phyloP scores from a whole-genome alignment of 2,113 vertebrate species.

The Malurus melanocephalus region DNA sequence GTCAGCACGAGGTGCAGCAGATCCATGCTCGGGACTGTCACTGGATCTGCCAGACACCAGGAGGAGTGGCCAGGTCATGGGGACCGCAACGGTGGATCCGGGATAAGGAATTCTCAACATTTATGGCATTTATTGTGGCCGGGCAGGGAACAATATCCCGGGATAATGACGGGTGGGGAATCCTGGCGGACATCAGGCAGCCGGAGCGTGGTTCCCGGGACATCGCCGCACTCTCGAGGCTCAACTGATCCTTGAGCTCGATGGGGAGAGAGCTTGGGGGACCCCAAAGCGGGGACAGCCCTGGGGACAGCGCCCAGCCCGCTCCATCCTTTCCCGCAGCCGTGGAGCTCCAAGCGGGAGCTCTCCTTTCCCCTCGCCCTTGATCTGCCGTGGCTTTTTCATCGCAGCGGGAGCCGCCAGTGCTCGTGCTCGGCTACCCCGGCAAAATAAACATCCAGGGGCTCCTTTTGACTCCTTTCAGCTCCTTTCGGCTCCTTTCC shows the following conservation, averaged over 20 bases:
- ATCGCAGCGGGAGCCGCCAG: not conserved
- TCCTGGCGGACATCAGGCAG: fast-evolving
- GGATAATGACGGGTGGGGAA: not conserved
- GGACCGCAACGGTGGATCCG: not conserved
- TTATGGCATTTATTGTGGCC: not conserved
- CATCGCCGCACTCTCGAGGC: fast-evolving
- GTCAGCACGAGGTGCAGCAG: not conserved
- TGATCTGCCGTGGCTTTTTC: not conserved
- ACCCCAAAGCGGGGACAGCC: not conserved
- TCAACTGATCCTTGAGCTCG: not conserved
- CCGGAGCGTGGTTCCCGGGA: fast-evolving
- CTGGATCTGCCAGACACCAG: fast-evolving
- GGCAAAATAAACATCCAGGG: not conserved
- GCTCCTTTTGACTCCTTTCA: not conserved
- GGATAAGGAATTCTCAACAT: not conserved
- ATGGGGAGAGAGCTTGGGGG: not conserved
- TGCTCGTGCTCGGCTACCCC: not conserved
- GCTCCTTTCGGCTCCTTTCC: not conserved
- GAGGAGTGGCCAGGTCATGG: not conserved
- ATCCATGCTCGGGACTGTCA: fast-evolving
- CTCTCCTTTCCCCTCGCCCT: not conserved
- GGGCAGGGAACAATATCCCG: not conserved
- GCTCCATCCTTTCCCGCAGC: not conserved
- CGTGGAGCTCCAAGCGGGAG: not conserved
- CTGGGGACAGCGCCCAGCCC: not conserved